Conservation (phyloP, 2,113 vertebrate species). For the Gadus macrocephalus region DNA sequence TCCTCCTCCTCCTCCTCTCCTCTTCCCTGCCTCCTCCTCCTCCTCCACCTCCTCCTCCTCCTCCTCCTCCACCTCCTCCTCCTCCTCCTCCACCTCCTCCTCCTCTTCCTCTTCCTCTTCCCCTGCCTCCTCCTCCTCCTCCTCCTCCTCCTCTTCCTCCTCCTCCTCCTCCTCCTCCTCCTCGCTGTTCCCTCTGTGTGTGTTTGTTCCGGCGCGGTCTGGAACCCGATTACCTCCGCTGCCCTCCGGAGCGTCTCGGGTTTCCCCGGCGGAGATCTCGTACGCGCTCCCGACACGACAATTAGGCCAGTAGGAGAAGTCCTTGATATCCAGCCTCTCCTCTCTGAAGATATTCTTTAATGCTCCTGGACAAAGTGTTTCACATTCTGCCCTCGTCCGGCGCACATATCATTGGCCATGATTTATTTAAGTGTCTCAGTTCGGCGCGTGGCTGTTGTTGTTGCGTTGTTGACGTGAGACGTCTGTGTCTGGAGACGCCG, state of each 20-base stretch:
- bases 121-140: too few relatives aligned
- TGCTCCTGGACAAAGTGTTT: conserved; percentile 21
- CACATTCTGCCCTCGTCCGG: conserved; percentile 23
- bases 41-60: too few relatives aligned
- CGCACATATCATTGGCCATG: conserved; percentile 27
- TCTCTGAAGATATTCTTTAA: conserved; percentile 26
- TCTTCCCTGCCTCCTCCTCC: too few relatives aligned
- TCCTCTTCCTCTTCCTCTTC: too few relatives aligned
- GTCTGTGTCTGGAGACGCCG: not conserved
- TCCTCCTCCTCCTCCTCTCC: too few relatives aligned
- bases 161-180: too few relatives aligned
- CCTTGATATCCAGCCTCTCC: conserved; percentile 3
- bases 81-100: too few relatives aligned
- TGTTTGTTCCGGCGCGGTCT: not conserved
- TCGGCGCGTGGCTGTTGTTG: not conserved
- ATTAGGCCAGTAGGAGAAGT: conserved; percentile 32
- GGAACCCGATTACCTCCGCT: conserved; percentile 22
- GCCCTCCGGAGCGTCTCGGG: conserved; percentile 36
- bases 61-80: too few relatives aligned
- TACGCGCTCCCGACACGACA: conserved; percentile 33
- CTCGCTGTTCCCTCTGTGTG: not conserved
- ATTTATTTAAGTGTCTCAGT: conserved; percentile 23
- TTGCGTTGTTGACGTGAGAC: conserved; percentile 5
- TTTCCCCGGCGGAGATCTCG: conserved; percentile 32
- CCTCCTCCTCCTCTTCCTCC: too few relatives aligned